Evolutionary conservation across 1,140 invertebrate species (phyloP).

Genomic region (Drosophila subpulchrella): DNA sequence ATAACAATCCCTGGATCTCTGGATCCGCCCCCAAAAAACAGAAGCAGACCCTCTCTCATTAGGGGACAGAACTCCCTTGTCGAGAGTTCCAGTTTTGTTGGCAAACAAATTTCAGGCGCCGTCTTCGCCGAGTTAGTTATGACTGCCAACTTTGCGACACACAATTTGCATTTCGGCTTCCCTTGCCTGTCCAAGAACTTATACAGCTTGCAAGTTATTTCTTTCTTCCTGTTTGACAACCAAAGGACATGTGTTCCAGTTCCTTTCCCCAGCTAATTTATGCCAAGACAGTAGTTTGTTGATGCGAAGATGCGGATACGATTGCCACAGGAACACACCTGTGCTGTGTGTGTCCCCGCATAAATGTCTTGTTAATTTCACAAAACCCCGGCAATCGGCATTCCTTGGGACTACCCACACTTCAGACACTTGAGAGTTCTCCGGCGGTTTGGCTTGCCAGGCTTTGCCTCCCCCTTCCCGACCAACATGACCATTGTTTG

Average conservation of each 20-base stretch:
- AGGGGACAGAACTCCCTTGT: constrained; percentile 37
- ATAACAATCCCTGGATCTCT: constrained; percentile 50
- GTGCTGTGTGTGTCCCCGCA: constrained; percentile 57
- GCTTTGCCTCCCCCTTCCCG: constrained; percentile 4
- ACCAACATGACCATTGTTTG: constrained; percentile 55
- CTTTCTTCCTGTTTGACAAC: constrained; percentile 49
- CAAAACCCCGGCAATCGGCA: constrained; percentile 18
- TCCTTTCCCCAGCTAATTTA: constrained; percentile 62
- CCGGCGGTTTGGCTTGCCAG: constrained; percentile 7
- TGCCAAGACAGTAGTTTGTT: constrained; percentile 42
- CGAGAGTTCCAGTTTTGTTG: constrained; percentile 55
- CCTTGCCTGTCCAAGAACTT: constrained; percentile 26
- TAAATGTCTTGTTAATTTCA: constrained; percentile 73
- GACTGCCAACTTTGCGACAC: constrained; percentile 60
- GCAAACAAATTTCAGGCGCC: constrained; percentile 71
- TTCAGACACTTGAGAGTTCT: constrained; percentile 31
- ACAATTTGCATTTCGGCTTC: constrained; percentile 67
- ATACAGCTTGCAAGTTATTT: constrained; percentile 70
- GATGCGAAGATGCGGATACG: constrained; percentile 25
- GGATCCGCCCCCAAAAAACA: constrained; percentile 7
- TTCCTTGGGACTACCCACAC: constrained; percentile 2
- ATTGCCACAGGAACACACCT: constrained; percentile 42
- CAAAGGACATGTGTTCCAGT: constrained; percentile 45
- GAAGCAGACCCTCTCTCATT: constrained; percentile 46
- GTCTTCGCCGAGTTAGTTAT: constrained; percentile 64